Conservation (phyloP, 2,113 vertebrate genomes). For the Diphyllodes magnificus region DNA sequence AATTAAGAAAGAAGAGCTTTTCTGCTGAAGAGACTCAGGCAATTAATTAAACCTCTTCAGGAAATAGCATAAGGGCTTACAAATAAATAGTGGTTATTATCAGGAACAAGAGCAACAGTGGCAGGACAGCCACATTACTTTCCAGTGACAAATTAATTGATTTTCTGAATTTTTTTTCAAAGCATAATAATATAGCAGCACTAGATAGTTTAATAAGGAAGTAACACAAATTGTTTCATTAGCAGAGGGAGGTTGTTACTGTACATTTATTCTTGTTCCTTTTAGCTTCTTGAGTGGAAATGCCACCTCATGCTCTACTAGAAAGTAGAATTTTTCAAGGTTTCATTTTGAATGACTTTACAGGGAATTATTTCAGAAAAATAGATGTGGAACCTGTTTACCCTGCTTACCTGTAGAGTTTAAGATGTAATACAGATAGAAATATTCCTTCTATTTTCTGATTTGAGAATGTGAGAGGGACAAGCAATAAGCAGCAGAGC, state of each 20-base stretch:
- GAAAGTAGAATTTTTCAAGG: background rate
- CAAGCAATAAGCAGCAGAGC: background rate
- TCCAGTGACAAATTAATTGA: background rate
- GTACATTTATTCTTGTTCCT: background rate
- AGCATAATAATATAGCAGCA: background rate
- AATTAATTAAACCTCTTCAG: conserved; percentile 50
- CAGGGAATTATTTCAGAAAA: background rate
- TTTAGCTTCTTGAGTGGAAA: background rate
- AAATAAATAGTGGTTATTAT: conserved; percentile 38
- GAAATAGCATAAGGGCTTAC: conserved; percentile 8
- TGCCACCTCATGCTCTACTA: background rate
- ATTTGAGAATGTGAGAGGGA: background rate
- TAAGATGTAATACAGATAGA: background rate
- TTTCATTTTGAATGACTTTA: background rate
- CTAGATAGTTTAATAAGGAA: background rate
- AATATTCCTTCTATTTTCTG: background rate
- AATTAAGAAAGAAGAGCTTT: conserved; percentile 13
- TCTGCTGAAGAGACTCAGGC: background rate
- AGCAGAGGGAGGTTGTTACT: background rate
- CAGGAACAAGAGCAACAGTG: background rate
- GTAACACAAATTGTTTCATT: background rate
- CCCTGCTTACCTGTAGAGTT: background rate
- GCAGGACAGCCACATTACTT: background rate
- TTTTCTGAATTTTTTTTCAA: background rate
- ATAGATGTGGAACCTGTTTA: background rate